phyloP scores from a whole-genome alignment of 1,140 invertebrate species.

The Dinoponera quadriceps region DNA sequence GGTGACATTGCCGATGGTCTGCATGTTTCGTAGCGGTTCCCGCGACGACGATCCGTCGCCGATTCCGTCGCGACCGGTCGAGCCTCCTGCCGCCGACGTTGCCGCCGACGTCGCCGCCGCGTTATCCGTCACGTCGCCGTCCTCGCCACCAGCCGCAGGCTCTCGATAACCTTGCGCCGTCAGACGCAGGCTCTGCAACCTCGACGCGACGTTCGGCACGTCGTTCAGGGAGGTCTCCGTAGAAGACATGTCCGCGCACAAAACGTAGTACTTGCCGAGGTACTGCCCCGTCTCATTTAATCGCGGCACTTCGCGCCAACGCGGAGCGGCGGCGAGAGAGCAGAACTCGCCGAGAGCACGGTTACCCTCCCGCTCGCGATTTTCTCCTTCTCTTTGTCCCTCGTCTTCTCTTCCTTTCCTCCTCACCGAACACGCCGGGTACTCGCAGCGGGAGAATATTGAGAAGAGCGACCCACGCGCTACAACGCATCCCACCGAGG shows the following conservation, averaged over 20 bases:
- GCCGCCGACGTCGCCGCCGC: conserved; percentile 2
- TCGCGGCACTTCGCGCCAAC: conserved; percentile 35
- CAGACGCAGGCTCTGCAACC: conserved; percentile 70
- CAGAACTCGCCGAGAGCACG: neutral
- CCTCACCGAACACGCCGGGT: neutral
- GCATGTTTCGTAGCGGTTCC: conserved; percentile 75
- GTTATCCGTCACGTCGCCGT: conserved; percentile 69
- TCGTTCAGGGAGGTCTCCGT: conserved; percentile 69
- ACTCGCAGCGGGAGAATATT: neutral
- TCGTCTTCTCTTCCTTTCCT: no score
- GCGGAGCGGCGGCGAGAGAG: conserved; percentile 23
- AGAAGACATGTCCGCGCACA: conserved; percentile 75
- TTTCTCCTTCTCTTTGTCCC: neutral
- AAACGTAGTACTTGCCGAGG: conserved; percentile 64
- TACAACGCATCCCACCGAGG: neutral
- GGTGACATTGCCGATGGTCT: conserved; percentile 72
- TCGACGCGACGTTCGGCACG: conserved; percentile 66
- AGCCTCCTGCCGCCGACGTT: neutral
- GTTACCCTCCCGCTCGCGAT: neutral
- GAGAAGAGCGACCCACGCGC: neutral
- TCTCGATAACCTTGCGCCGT: neutral
- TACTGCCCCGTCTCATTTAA: conserved; percentile 71
- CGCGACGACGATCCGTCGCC: conserved; percentile 17
- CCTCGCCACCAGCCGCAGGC: conserved; percentile 55
- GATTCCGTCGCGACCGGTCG: neutral